Conservation (phyloP, 2,113 vertebrate genomes). For the Rhea pennata region DNA sequence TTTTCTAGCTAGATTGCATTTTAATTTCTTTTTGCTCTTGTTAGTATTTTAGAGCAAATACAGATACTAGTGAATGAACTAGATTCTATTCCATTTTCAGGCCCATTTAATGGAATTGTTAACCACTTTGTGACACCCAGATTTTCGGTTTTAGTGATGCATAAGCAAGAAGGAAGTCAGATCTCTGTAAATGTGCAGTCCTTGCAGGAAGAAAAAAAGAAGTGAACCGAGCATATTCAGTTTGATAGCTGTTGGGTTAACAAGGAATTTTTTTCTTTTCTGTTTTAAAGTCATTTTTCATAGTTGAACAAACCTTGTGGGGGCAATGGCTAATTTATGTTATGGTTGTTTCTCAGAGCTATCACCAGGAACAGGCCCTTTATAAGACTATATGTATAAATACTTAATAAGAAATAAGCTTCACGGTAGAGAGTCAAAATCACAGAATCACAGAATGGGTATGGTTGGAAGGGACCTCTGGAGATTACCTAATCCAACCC, state of each 20-base stretch:
- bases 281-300: neutral
- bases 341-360: neutral
- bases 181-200: constrained; percentile 16
- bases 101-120: neutral
- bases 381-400: neutral
- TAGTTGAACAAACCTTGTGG: neutral
- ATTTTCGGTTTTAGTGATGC: constrained; percentile 54
- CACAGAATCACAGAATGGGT: too few relatives aligned
- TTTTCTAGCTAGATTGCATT: neutral
- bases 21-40: neutral
- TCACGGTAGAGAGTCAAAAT: neutral
- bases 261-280: neutral
- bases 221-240: neutral
- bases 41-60: neutral
- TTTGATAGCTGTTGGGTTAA: neutral
- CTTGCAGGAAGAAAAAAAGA: constrained; percentile 15
- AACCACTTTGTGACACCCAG: constrained; percentile 24
- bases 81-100: constrained; percentile 4
- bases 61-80: neutral
- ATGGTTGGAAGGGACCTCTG: too few relatives aligned
- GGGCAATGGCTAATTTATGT: neutral
- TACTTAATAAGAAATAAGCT: neutral
- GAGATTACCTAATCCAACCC: too few relatives aligned
- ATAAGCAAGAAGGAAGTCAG: neutral
- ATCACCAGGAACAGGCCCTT: neutral